A percentile compares a stretch with the other conserved stretches of the same genome.
Conservation (phyloP, 2,113 vertebrate genomes). For the Lagopus muta region DNA sequence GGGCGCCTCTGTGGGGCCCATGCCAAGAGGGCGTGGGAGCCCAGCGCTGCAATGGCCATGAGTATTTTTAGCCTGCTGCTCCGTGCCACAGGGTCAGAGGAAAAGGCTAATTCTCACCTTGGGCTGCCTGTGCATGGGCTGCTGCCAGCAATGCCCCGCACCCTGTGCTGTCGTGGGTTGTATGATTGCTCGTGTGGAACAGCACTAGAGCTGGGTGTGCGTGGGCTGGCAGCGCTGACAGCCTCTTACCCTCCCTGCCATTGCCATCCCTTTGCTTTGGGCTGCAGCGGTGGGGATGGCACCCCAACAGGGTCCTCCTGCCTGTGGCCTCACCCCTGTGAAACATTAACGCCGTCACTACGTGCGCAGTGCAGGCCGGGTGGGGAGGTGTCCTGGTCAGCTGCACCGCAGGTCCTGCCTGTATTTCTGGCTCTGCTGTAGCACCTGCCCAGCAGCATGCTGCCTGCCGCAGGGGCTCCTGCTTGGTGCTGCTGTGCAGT, state of each 20-base stretch:
- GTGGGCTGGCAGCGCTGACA: neutral
- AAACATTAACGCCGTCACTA: neutral
- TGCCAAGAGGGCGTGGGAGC: conserved; percentile 55
- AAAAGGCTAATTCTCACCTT: conserved; percentile 46
- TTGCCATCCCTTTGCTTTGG: fast-evolving
- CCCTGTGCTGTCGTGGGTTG: neutral
- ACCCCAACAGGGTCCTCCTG: neutral
- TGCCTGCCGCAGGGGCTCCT: too few species aligned
- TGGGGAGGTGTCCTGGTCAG: conserved; percentile 27
- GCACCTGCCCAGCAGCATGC: neutral
- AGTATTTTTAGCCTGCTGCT: conserved; percentile 9
- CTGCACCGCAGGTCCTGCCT: neutral
- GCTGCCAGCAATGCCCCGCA: fast-evolving
- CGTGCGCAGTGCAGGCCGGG: fast-evolving
- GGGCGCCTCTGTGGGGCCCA: fast-evolving
- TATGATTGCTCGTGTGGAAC: neutral
- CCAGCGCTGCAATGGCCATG: fast-evolving
- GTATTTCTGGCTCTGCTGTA: conserved; percentile 44
- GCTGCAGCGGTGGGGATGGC: fast-evolving
- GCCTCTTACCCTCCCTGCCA: fast-evolving
- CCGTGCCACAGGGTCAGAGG: neutral
- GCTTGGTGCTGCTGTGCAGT: too few species aligned
- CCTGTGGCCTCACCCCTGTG: fast-evolving
- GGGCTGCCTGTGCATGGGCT: neutral
- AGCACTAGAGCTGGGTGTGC: neutral